Evolutionary conservation across 2,888 invertebrate genomes (phyloP).

Genomic region (Alentia gelatinosa): DNA sequence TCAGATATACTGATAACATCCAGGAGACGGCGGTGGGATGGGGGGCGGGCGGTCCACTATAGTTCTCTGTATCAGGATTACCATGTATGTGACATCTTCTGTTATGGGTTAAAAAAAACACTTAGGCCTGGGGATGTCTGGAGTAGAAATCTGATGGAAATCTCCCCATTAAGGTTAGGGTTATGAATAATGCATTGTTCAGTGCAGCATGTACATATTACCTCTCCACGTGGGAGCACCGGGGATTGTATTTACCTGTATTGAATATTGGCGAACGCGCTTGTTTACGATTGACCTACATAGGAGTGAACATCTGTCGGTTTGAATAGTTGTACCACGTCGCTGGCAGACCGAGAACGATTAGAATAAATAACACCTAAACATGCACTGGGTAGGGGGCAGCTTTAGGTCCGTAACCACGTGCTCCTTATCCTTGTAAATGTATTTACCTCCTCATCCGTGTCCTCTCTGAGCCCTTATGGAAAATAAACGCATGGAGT

Average conservation of each 20-base stretch:
- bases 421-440: background rate
- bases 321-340: background rate
- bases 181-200: too few relatives aligned
- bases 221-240: background rate
- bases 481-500: background rate
- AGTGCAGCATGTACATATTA: background rate
- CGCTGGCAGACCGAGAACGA: background rate
- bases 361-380: background rate
- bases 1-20: conserved; percentile 1
- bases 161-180: too few relatives aligned
- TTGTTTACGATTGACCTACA: conserved; percentile 48
- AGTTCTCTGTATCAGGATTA: too few relatives aligned
- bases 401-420: background rate
- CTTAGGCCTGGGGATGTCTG: too few relatives aligned
- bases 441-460: background rate
- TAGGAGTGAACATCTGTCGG: conserved; percentile 37
- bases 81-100: too few relatives aligned
- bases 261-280: conserved; percentile 12
- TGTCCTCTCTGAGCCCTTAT: background rate
- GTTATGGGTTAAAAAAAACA: too few relatives aligned
- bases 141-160: too few relatives aligned
- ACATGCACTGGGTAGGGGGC: background rate
- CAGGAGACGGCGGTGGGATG: background rate
- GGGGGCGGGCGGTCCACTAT: background rate
- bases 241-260: background rate